phyloP scores from a whole-genome alignment of 2,888 invertebrate species.

The Pegoplata infirma region DNA sequence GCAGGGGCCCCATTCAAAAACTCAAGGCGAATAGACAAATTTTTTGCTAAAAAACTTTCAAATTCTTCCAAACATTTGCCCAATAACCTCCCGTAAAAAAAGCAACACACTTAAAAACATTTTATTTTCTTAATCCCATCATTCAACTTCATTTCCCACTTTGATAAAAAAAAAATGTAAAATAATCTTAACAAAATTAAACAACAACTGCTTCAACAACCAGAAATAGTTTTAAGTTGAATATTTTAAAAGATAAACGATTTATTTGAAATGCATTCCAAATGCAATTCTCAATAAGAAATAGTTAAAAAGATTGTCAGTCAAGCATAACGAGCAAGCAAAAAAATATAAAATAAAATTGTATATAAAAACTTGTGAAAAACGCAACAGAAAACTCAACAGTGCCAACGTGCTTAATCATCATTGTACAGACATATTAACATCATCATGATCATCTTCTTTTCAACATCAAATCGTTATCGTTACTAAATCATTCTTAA shows the following conservation, averaged over 20 bases:
- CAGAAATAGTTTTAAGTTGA: neutral
- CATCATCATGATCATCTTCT: neutral
- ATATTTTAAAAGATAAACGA: neutral
- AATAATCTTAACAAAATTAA: neutral
- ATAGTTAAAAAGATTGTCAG: conserved; percentile 4
- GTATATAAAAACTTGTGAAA: neutral
- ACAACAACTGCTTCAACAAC: neutral
- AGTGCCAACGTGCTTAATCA: neutral
- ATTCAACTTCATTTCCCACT: neutral
- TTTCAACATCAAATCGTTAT: neutral
- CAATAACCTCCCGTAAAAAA: too few relatives aligned
- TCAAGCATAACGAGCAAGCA: neutral
- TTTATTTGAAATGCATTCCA: conserved; percentile 3
- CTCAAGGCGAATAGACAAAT: too few relatives aligned
- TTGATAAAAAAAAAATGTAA: too few relatives aligned
- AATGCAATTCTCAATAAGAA: neutral
- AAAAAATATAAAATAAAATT: neutral
- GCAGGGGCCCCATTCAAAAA: too few relatives aligned
- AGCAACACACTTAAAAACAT: too few relatives aligned
- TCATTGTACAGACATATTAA: too few relatives aligned
- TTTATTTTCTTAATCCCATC: too few relatives aligned
- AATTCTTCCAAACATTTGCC: too few relatives aligned
- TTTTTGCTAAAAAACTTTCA: too few relatives aligned
- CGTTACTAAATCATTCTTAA: conserved; percentile 19
- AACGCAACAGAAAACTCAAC: neutral